Evolutionary conservation across 2,797 vertebrate species (phyloP), one percentile per base, ranked within the genome.

Genomic region (Streptopelia turtur): DNA sequence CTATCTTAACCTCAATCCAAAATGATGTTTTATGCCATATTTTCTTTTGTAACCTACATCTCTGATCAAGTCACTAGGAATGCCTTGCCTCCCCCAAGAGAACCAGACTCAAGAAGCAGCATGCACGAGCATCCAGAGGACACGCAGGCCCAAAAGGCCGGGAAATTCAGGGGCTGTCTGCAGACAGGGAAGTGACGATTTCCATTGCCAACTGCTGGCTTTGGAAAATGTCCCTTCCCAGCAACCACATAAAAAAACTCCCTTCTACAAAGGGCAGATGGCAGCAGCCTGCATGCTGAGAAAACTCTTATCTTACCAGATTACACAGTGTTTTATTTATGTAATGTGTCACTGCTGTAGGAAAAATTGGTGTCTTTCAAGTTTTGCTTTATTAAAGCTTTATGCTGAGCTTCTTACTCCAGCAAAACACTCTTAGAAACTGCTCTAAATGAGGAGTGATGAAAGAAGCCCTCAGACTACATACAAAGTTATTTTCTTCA

Each of bases 131-230:
- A 77, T 31, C 45, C 74, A 66, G 65, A 52, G 31, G 57, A 71
- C 12, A 4, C 0, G 0, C 21, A 52, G 90, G n/a, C 8, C 72
- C 70, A 68, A 49, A 70, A 56, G 41, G 33, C 39, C 0, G 0
- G 56, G 65, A 66, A 90, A 90, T 80, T 69, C 33, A 61, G 10
- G 14, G 43, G 24, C 30, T 3, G 27, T 55, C 28, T n/a, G 59
- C 56, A 80, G 68, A 59, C 1, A 1, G 41, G 57, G 60, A 85
- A 20, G 16, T 79, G 47, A 85, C 53, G 41, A 30, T 5, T 55
- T 91, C 52, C 31, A 61, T 16, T 90, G 80, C 60, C 80, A 81
- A 2, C n/a, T 52, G 52, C 33, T 88, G 72, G 56, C 33, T 86
- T 92, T 77, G 86, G 83, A 93, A 47, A 77, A 70, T 47, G 57